A percentile compares a stretch with the other conserved stretches of the same genome.
phyloP scores from a whole-genome alignment of 2,888 invertebrate genomes.

The Allophyes oxyacanthae region DNA sequence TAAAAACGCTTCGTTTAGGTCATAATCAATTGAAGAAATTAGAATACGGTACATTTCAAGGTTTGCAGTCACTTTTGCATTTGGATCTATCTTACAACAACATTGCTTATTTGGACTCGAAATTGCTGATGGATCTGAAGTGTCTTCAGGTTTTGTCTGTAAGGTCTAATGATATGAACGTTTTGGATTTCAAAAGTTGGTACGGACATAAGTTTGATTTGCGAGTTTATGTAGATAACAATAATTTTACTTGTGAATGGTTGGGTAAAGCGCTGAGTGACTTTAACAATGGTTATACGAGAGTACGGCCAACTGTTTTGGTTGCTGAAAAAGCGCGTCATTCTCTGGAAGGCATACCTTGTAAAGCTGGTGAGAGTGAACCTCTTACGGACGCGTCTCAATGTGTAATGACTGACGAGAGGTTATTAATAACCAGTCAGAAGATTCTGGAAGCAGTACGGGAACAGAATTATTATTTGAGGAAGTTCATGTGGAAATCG shows the following conservation, averaged over 20 bases:
- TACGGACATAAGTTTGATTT: conserved; percentile 69
- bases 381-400: neutral
- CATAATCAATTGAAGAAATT: conserved; percentile 69
- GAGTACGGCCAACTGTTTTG: conserved; percentile 70
- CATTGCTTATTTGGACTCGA: conserved; percentile 73
- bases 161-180: conserved; percentile 68
- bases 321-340: conserved; percentile 51
- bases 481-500: conserved; percentile 58
- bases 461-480: conserved; percentile 75
- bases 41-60: conserved; percentile 76
- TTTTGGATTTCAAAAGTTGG: conserved; percentile 75
- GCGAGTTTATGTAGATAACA: conserved; percentile 76
- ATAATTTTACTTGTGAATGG: conserved; percentile 79
- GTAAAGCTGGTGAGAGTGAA: conserved; percentile 56
- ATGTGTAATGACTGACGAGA: conserved; percentile 68
- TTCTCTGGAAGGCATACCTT: conserved; percentile 79
- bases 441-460: conserved; percentile 78
- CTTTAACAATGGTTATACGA: conserved; percentile 76
- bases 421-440: conserved; percentile 73
- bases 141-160: conserved; percentile 69
- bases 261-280: conserved; percentile 71
- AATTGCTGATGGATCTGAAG: conserved; percentile 75
- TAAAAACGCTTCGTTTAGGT: conserved; percentile 71
- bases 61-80: conserved; percentile 64
- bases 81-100: conserved; percentile 71